Evolutionary conservation across 1,140 invertebrate genomes (phyloP).

Genomic region (Stenopsyche tienmushanensis): DNA sequence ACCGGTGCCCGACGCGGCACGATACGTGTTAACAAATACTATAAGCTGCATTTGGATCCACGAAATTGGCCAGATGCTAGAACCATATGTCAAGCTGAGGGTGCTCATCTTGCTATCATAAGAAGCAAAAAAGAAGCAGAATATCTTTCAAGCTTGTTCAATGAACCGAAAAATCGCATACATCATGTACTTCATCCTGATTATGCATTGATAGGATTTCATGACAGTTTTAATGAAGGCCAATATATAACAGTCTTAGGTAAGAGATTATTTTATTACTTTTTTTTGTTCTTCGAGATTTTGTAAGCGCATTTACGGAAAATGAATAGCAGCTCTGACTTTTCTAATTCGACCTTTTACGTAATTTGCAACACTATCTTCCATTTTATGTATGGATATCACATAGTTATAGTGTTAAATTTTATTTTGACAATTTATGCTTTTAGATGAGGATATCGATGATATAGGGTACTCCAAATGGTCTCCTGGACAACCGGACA

Average conservation of each 20-base stretch:
- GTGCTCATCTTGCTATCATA: slow-evolving; percentile 33
- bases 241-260: slow-evolving; percentile 1
- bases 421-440: background rate
- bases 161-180: background rate
- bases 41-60: slow-evolving; percentile 11
- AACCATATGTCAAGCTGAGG: slow-evolving; percentile 26
- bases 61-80: slow-evolving; percentile 26
- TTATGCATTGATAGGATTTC: slow-evolving; percentile 7
- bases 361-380: too few relatives aligned
- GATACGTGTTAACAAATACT: too few relatives aligned
- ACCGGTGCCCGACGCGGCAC: too few relatives aligned
- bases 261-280: too few relatives aligned
- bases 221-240: background rate
- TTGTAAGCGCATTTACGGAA: too few relatives aligned
- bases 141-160: background rate
- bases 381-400: too few relatives aligned
- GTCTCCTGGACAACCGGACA: slow-evolving; percentile 5
- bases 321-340: too few relatives aligned
- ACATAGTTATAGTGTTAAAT: too few relatives aligned
- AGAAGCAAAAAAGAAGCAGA: slow-evolving; percentile 28
- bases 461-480: slow-evolving; percentile 1
- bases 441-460: background rate
- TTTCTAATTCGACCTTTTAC: too few relatives aligned
- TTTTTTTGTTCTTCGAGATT: too few relatives aligned
- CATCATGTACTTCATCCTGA: background rate